Evolutionary conservation across 2,888 invertebrate species (phyloP).

Genomic region (Drepanosiphum platanoidis): DNA sequence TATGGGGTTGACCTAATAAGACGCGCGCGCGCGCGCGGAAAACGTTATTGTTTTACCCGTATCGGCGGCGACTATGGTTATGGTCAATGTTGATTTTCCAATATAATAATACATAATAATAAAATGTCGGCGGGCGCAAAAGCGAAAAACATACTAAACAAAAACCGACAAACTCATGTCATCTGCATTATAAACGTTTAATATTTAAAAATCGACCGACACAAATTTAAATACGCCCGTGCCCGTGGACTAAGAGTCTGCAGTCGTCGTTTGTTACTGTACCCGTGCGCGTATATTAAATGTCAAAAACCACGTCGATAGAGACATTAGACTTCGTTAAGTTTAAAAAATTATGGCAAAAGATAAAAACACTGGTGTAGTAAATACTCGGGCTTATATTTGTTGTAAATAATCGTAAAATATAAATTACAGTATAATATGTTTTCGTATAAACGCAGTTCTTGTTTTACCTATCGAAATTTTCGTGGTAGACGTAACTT

Average conservation of each 20-base stretch:
- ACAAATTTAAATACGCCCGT: no score
- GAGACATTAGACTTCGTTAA: neutral
- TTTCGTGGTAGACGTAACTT: no score
- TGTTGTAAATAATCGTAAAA: no score
- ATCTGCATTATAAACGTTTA: neutral
- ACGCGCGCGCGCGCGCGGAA: constrained; percentile 36
- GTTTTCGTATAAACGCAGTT: neutral
- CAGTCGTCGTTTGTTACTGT: no score
- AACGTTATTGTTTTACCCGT: constrained; percentile 46
- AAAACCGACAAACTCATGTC: neutral
- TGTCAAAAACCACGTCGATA: neutral
- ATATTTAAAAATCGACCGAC: neutral
- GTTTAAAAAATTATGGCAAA: neutral
- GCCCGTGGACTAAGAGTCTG: no score
- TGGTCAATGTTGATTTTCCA: constrained; percentile 42
- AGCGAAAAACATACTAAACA: neutral
- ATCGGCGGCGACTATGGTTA: constrained; percentile 13
- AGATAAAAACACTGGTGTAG: no score
- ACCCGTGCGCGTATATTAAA: neutral
- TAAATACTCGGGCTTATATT: no score
- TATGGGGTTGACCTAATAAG: constrained; percentile 46
- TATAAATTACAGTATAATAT: neutral
- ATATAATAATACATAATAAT: neutral
- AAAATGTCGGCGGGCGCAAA: neutral
- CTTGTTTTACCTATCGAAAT: no score